These are phyloP conservation scores for Drosophila bocki DNA, from an alignment of 1,140 invertebrate species.

Conservation along the genomic window DNA sequence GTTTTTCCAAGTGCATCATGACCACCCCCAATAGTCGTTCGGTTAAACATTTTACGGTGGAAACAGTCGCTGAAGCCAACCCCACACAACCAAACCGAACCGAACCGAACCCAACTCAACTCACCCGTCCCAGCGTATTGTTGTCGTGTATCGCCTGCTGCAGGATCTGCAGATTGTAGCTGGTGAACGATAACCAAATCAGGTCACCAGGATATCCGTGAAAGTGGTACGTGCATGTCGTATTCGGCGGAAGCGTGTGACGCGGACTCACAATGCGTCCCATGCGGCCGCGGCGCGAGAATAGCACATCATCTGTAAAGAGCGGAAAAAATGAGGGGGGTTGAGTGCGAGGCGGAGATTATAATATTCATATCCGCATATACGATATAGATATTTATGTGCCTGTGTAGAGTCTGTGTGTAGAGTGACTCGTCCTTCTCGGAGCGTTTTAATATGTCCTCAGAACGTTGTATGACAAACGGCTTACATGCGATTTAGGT, in stretches of 20 bases:
- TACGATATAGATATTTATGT: conserved; percentile 28
- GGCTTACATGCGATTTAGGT: conserved; percentile 78
- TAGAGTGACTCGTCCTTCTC: conserved; percentile 38
- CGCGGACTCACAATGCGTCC: conserved; percentile 91
- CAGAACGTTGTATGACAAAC: conserved; percentile 75
- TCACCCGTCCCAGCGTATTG: conserved; percentile 83
- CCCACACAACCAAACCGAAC: background rate
- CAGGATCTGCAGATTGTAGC: conserved; percentile 91
- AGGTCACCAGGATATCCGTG: conserved; percentile 91
- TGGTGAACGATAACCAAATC: conserved; percentile 95
- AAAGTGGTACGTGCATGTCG: conserved; percentile 94
- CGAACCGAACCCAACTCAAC: conserved; percentile 38
- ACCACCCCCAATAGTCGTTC: conserved; percentile 2
- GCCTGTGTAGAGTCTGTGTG: conserved; percentile 2
- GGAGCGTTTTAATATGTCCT: conserved; percentile 73
- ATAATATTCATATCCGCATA: conserved; percentile 41
- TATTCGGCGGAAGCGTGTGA: conserved; percentile 93
- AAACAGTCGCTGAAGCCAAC: conserved; percentile 5
- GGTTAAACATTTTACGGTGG: conserved; percentile 29
- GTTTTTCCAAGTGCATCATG: conserved; percentile 13
- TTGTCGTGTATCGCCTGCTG: conserved; percentile 86
- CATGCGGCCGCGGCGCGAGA: conserved; percentile 86
- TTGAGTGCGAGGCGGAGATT: conserved; percentile 54
- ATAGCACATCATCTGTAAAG: conserved; percentile 85
- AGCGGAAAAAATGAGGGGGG: conserved; percentile 19